Percentiles rank a stretch among this genome's conserved stretches.
phyloP scores from a whole-genome alignment of 2,888 invertebrate species.

The Pseudolycoriella hygida region DNA sequence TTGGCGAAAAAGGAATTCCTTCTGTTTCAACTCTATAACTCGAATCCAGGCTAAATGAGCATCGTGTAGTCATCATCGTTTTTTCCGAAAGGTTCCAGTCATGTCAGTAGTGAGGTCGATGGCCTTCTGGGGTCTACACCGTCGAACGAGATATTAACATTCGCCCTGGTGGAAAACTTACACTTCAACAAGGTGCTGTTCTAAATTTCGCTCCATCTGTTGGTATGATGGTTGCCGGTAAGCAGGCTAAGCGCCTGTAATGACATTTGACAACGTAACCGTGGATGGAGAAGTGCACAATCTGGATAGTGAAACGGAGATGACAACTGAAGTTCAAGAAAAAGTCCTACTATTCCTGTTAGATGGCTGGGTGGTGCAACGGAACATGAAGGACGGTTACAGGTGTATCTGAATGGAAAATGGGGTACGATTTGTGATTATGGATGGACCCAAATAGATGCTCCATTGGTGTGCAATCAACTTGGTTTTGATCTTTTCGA shows the following conservation, averaged over 20 bases:
- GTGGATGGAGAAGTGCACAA: slow-evolving; percentile 39
- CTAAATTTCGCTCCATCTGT: too few species aligned
- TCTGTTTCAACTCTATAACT: slow-evolving; percentile 77
- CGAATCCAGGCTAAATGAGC: slow-evolving; percentile 73
- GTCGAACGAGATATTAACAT: slow-evolving; percentile 91
- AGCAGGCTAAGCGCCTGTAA: slow-evolving; percentile 60
- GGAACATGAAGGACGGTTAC: slow-evolving; percentile 68
- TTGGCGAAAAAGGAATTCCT: slow-evolving; percentile 80
- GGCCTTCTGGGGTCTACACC: slow-evolving; percentile 77
- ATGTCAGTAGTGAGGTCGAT: slow-evolving; percentile 83
- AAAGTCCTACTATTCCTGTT: slow-evolving; percentile 44
- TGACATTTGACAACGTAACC: slow-evolving; percentile 43
- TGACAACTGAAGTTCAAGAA: too few species aligned
- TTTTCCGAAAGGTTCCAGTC: slow-evolving; percentile 55
- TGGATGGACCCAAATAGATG: too few species aligned
- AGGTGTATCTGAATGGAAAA: too few species aligned
- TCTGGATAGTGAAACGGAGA: slow-evolving; percentile 35
- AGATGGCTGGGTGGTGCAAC: slow-evolving; percentile 67
- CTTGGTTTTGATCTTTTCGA: too few species aligned
- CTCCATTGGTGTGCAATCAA: slow-evolving; percentile 90
- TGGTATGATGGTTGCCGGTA: slow-evolving; percentile 95
- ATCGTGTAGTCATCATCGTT: slow-evolving; percentile 57
- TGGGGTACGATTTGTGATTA: too few species aligned
- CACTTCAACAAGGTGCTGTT: slow-evolving; percentile 73
- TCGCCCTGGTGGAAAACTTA: slow-evolving; percentile 78